Base-by-base conservation (phyloP, 2,888 invertebrate genomes). In the Thelaira solivaga region DNA sequence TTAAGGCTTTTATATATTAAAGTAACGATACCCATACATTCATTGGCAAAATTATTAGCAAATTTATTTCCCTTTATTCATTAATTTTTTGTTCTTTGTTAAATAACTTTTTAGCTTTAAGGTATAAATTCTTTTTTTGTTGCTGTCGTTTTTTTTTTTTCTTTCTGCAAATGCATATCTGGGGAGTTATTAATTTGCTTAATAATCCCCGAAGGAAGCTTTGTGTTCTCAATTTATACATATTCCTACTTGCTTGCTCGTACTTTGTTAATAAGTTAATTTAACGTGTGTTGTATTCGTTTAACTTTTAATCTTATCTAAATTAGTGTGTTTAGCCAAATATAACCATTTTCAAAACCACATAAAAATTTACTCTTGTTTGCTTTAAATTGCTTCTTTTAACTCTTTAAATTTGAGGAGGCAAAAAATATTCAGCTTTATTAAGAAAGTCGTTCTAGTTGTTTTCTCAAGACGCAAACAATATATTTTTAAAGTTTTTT, bases 231-330 rank as follows among this genome's bases (percentile, higher is more conserved):
- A 65, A 20, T n/a, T 55, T 20, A 29, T 41, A 65, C 43, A 34
- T 59, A 41, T 22, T 41, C 22, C 39, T n/a, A n/a, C n/a, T n/a
- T n/a, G n/a, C n/a, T n/a, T n/a, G n/a, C n/a, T n/a, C n/a, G n/a
- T n/a, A n/a, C n/a, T n/a, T n/a, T n/a, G 4, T 10, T 31, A n/a
- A 53, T 22, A n/a, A 53, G 24, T 53, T 71, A 59, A 41, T 34
- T 36, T 51, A 43, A 64, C 57, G 36, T 41, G 11, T 39, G 10
- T 55, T 13, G 29, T 47, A 36, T 65, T 59, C 26, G 43, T 51
- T 51, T 59, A 59, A 51, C 73, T 36, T 67, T 67, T 67, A 43
- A 67, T 65, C 67, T 74, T 41, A 67, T 74, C 65, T 61, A 53
- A 74, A 67, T 51, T 51, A 29, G 26, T 51, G 61, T 53, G 71